phyloP scores from a whole-genome alignment of 2,888 invertebrate genomes.

The Eudemis profundana region DNA sequence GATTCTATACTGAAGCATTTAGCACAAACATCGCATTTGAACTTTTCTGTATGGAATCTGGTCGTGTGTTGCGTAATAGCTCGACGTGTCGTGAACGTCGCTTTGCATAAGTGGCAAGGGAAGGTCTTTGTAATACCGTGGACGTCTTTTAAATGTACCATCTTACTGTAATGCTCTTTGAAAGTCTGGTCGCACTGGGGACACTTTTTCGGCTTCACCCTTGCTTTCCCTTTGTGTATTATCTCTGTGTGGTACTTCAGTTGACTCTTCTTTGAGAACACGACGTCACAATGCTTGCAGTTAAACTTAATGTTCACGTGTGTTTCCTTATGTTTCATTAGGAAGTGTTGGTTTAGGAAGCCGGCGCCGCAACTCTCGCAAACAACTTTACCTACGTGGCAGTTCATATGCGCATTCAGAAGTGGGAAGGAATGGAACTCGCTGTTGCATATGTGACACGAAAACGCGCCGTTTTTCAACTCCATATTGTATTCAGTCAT shows the following conservation, averaged over 20 bases:
- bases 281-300: conserved; percentile 70
- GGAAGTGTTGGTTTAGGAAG: conserved; percentile 60
- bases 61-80: conserved; percentile 64
- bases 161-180: conserved; percentile 65
- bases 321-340: conserved; percentile 61
- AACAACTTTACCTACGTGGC: conserved; percentile 65
- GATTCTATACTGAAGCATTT: conserved; percentile 76
- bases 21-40: conserved; percentile 73
- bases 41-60: conserved; percentile 71
- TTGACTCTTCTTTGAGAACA: conserved; percentile 72
- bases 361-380: conserved; percentile 68
- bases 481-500: conserved; percentile 67
- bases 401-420: conserved; percentile 64
- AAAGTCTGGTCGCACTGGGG: conserved; percentile 59
- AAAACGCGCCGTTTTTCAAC: conserved; percentile 52
- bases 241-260: conserved; percentile 73
- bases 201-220: conserved; percentile 59
- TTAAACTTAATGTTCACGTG: conserved; percentile 54
- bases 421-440: conserved; percentile 59
- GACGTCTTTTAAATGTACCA: conserved; percentile 59
- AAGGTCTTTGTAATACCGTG: conserved; percentile 62
- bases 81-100: conserved; percentile 56
- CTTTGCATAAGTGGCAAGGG: conserved; percentile 60
- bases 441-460: conserved; percentile 62
- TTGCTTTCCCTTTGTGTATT: conserved; percentile 61